Evolutionary conservation across 2,113 vertebrate species (phyloP).

Genomic region (Thunnus maccoyii): DNA sequence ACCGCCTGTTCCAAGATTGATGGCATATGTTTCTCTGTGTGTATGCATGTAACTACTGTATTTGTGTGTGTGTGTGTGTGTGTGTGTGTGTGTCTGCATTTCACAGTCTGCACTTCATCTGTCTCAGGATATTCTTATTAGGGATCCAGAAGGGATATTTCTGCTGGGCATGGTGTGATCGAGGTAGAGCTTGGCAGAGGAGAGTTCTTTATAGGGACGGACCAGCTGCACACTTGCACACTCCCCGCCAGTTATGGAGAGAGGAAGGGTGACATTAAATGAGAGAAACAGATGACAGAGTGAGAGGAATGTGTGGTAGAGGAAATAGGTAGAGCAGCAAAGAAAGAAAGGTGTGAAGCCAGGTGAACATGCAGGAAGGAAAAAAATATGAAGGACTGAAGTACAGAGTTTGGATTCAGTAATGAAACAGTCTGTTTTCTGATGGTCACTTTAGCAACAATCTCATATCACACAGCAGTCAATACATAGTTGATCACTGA

Average conservation of each 20-base stretch:
- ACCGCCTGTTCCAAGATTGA: constrained; percentile 14
- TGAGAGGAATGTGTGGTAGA: constrained; percentile 11
- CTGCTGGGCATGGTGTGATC: constrained; percentile 15
- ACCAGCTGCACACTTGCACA: constrained; percentile 17
- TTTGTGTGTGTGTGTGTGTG: constrained; percentile 15
- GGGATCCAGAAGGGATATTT: constrained; percentile 15
- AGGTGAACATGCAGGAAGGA: neutral
- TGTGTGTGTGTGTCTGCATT: constrained; percentile 21
- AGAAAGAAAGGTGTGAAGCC: constrained; percentile 21
- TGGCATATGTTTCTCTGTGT: constrained; percentile 56
- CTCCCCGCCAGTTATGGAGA: constrained; percentile 8
- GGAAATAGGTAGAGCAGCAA: neutral
- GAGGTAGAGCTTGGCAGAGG: constrained; percentile 13
- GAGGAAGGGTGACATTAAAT: constrained; percentile 38
- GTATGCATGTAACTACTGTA: constrained; percentile 26
- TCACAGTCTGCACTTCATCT: constrained; percentile 24
- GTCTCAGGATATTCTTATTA: constrained; percentile 50
- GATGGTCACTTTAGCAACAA: constrained; percentile 8
- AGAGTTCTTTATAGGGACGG: constrained; percentile 29
- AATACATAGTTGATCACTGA: constrained; percentile 11
- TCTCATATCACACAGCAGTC: constrained; percentile 19
- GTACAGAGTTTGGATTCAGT: too few relatives aligned
- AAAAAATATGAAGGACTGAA: neutral
- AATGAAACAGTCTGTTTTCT: neutral
- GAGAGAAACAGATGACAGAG: constrained; percentile 58